These are phyloP conservation scores for Ramphastos sulfuratus DNA, from an alignment of 2,113 vertebrate species.

Conservation along the genomic window DNA sequence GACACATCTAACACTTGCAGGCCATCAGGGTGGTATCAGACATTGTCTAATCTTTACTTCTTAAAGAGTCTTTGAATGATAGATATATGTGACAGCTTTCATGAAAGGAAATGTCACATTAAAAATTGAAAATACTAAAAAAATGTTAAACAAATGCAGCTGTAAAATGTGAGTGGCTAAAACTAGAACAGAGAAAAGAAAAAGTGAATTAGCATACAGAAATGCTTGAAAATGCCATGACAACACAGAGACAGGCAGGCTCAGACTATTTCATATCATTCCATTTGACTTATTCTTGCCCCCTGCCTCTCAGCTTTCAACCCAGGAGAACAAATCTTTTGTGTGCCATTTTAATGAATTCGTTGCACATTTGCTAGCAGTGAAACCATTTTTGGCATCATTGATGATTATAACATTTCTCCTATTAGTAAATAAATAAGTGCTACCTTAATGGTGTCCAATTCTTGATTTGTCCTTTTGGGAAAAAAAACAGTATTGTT, in stretches of 20 bases:
- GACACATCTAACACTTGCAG: neutral
- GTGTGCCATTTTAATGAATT: slow-evolving; percentile 5
- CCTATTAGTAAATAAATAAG: slow-evolving; percentile 4
- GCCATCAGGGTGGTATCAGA: neutral
- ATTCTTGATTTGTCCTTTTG: slow-evolving; percentile 10
- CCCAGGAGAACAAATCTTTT: neutral
- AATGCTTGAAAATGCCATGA: slow-evolving; percentile 11
- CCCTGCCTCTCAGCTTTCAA: neutral
- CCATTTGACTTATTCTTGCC: slow-evolving; percentile 24
- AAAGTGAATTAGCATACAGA: neutral
- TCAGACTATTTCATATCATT: slow-evolving; percentile 10
- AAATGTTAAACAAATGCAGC: neutral
- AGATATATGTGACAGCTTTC: neutral
- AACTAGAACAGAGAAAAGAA: neutral
- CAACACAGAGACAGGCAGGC: slow-evolving; percentile 11
- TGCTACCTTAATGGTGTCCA: neutral
- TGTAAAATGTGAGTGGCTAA: neutral
- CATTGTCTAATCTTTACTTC: neutral
- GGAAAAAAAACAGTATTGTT: neutral
- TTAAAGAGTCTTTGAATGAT: neutral
- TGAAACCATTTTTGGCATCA: neutral
- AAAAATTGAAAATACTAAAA: slow-evolving; percentile 28
- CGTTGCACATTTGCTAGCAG: neutral
- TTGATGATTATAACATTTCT: slow-evolving; percentile 9
- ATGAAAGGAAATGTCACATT: neutral